A percentile compares a stretch with the other conserved stretches of the same genome.
phyloP scores from a whole-genome alignment of 2,113 vertebrate species.

The Periophthalmodon schlosseri region DNA sequence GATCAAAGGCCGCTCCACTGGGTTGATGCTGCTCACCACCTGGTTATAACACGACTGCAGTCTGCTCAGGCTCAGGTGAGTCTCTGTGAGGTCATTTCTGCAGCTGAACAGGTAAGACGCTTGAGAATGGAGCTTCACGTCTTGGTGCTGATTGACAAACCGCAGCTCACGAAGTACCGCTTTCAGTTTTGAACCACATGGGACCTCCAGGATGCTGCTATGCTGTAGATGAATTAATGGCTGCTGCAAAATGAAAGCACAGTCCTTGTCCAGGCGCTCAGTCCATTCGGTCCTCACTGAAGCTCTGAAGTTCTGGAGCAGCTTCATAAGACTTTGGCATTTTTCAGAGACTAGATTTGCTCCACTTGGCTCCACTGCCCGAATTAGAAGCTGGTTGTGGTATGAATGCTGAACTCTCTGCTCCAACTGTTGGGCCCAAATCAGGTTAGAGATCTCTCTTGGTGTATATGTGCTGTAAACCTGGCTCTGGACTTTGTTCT shows the following conservation, averaged over 20 bases:
- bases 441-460: neutral
- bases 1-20: neutral
- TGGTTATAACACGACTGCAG: neutral
- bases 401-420: neutral
- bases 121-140: neutral
- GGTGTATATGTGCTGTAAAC: neutral
- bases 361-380: neutral
- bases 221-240: neutral
- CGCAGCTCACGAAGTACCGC: neutral
- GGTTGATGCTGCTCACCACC: neutral
- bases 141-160: neutral
- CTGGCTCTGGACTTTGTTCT: neutral
- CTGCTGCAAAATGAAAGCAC: neutral
- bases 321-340: neutral
- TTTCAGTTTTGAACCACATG: neutral
- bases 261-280: neutral
- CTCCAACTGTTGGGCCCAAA: neutral
- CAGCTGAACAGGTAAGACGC: neutral
- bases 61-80: neutral
- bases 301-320: neutral
- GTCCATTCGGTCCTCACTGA: neutral
- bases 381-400: neutral
- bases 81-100: neutral
- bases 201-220: neutral
- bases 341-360: neutral